phyloP scores from a whole-genome alignment of 2,113 vertebrate species.

The Trachemys scripta region DNA sequence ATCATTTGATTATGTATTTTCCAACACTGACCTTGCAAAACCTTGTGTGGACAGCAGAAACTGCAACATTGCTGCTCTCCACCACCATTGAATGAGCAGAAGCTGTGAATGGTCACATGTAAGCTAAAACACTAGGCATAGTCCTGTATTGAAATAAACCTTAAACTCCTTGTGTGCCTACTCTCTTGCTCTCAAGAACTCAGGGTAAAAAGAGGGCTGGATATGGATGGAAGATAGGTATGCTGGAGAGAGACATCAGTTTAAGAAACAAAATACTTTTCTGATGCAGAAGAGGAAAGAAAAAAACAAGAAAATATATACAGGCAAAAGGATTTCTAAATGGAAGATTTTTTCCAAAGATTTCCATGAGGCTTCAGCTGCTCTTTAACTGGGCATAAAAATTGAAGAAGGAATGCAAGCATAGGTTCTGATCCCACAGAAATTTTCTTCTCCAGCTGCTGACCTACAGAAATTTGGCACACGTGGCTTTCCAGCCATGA shows the following conservation, averaged over 20 bases:
- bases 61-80: background rate
- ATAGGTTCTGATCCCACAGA: conserved; percentile 33
- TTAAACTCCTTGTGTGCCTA: background rate
- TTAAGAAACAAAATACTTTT: background rate
- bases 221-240: background rate
- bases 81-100: background rate
- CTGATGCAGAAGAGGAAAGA: background rate
- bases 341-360: background rate
- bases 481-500: conserved; percentile 4
- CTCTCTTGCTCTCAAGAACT: background rate
- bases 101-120: background rate
- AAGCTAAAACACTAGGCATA: background rate
- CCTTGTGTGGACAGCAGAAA: background rate
- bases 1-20: background rate
- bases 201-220: background rate
- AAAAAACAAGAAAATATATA: background rate
- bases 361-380: background rate
- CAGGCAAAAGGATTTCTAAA: background rate
- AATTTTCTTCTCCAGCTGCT: conserved; percentile 25
- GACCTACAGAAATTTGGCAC: conserved; percentile 55
- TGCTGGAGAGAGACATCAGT: background rate
- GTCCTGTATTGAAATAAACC: background rate
- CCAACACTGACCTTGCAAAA: background rate
- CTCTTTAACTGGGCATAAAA: background rate
- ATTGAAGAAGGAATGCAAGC: conserved; percentile 39